phyloP scores from a whole-genome alignment of 1,140 invertebrate genomes.

The Charaxes varanes region DNA sequence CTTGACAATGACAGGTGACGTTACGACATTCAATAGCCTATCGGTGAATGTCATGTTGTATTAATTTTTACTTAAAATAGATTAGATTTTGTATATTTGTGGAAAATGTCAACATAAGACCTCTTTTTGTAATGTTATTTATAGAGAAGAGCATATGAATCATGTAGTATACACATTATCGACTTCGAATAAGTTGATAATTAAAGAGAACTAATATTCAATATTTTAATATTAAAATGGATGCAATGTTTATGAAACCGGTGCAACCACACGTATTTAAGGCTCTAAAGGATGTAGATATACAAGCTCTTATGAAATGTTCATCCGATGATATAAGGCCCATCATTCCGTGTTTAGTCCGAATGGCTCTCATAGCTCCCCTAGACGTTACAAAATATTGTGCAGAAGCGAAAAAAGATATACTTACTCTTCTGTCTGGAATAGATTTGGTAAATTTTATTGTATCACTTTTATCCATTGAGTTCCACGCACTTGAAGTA shows the following conservation, averaged over 20 bases:
- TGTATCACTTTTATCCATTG: slow-evolving; percentile 93
- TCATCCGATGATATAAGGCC: slow-evolving; percentile 81
- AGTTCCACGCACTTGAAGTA: slow-evolving; percentile 93
- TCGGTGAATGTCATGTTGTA: too few relatives aligned
- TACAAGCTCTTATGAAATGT: slow-evolving; percentile 54
- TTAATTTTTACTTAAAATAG: too few relatives aligned
- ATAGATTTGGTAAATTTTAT: slow-evolving; percentile 96
- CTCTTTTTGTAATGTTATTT: too few relatives aligned
- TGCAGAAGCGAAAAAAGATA: slow-evolving; percentile 88
- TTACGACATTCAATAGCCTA: too few relatives aligned
- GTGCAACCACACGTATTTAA: slow-evolving; percentile 66
- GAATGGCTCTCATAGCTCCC: slow-evolving; percentile 93
- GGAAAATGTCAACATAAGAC: too few relatives aligned
- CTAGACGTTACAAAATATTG: slow-evolving; percentile 90
- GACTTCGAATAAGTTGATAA: too few relatives aligned
- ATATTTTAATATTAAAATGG: too few relatives aligned
- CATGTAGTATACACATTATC: too few relatives aligned
- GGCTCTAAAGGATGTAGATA: slow-evolving; percentile 67
- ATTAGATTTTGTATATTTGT: too few relatives aligned
- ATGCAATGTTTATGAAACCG: slow-evolving; percentile 59
- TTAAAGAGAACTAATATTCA: too few relatives aligned
- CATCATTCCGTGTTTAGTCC: slow-evolving; percentile 92
- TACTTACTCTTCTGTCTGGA: slow-evolving; percentile 90
- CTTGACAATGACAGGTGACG: too few relatives aligned
- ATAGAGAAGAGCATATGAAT: too few relatives aligned